Evolutionary conservation across 2,113 vertebrate genomes (phyloP), one percentile per base, ranked within the genome.

Genomic region (Emydocephalus ijimae): DNA sequence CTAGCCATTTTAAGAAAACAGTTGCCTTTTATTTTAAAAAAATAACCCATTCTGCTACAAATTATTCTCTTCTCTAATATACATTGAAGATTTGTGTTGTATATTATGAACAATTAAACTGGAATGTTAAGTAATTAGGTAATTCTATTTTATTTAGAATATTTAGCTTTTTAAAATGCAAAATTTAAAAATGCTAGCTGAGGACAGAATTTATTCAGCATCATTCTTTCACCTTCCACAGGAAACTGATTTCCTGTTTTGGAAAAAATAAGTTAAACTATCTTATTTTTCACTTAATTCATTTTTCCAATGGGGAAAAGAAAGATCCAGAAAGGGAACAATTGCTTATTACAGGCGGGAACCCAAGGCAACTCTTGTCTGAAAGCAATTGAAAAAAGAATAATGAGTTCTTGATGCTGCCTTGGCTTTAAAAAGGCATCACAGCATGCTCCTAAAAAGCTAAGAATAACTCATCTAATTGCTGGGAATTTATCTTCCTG

Each of bases 381-480:
- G 74, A 92, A 90, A 92, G 88, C 89, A 56, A 64, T 50, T 86
- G 91, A 56, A 43, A 29, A 90, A 91, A 91, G 88, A 94, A 56
- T 90, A 45, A 90, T 90, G 91, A 74, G 39, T 56, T 94, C 88
- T 92, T 87, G 59, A 43, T 92, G 52, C 26, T 10, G 21, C 85
- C n/a, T 90, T 92, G 48, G 45, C 89, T 92, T 90, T 90, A 26
- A 50, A 92, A 89, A 89, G 87, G 24, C 52, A 87, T 24, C n/a
- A 10, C 85, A 90, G 85, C 61, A 92, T 56, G 55, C 59, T 64
- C 54, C 81, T 90, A 90, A 91, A 94, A 90, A 64, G 93, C 69
- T 61, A 94, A 90, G 64, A 90, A 93, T 52, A 89, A 69, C 91
- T 92, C 91, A 94, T 94, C 57, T 91, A 92, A 94, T 94, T 94